phyloP scores from a whole-genome alignment of 1,140 invertebrate species.

The Doryteuthis pealeii region DNA sequence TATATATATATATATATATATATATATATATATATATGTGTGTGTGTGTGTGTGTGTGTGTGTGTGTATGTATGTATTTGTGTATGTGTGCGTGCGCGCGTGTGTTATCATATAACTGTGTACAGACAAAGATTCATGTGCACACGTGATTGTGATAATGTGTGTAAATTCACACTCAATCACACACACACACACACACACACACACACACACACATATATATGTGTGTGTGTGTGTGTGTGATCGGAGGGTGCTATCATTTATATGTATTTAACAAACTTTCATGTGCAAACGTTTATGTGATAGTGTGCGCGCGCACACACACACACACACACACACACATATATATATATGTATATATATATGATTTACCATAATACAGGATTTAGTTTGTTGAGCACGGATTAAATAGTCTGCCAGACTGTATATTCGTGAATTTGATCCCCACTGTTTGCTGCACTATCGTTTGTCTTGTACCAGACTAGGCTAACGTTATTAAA shows the following conservation, averaged over 20 bases:
- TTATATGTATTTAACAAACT: too few relatives aligned
- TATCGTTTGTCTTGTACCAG: too few relatives aligned
- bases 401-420: background rate
- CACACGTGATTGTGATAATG: background rate
- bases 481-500: too few relatives aligned
- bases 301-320: too few relatives aligned
- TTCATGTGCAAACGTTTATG: too few relatives aligned
- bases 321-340: background rate
- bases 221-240: too few relatives aligned
- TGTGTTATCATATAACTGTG: background rate
- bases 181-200: too few relatives aligned
- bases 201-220: too few relatives aligned
- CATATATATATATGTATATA: background rate
- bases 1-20: background rate
- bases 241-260: too few relatives aligned
- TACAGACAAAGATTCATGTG: background rate
- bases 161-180: too few relatives aligned
- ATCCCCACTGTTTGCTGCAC: background rate
- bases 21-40: background rate
- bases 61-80: background rate
- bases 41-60: background rate
- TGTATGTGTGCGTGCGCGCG: background rate
- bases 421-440: background rate
- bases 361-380: background rate
- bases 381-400: background rate